Base-by-base conservation (phyloP, 2,113 vertebrate genomes). In the Coregonus clupeaformis region DNA sequence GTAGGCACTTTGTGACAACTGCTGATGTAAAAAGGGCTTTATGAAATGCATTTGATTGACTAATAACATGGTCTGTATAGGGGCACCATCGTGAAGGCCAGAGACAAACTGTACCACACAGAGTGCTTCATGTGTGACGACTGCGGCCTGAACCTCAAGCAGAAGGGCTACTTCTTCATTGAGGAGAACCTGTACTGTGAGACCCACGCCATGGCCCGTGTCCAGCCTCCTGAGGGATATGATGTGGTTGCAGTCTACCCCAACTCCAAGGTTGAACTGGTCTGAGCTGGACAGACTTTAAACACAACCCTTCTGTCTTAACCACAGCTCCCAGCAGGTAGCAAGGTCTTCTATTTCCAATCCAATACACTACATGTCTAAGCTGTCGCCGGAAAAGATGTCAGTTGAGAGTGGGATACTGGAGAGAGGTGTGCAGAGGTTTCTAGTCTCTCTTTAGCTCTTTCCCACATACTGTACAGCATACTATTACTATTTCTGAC, bases 231-330 rank as follows among this genome's bases (percentile, higher is more conserved):
- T 0, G 97, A 99, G 88, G 97, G 97, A 45, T 99, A 99, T n/a
- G 97, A 99, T 18, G 96, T 99, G 16, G 97, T 99, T n/a, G 97
- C 97, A 0, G 97, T 99, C 77, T 99, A 98, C 85, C 97, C 97
- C 13, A 99, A 99, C 30, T 96, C 97, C 36, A 99, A 98, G 89
- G 97, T 99, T 74, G 96, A 98, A 89, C 91, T 98, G 0, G 95
- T 98, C 77, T 98, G 86, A 93, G 75, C 0, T 52, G 5, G 13
- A 1, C 2, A 1, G 5, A 25, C 47, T 4, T 30, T 9, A 60
- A 9, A 4, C 30, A 36, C 24, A n/a, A 7, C 22, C 20, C 4
- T n/a, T 55, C 25, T 12, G 22, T 5, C 60, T 52, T 11, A 3
- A 14, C 29, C 36, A 30, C 16, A 13, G 20, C 25, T 69, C 30